Evolutionary conservation across 2,797 vertebrate species (phyloP), one percentile per base, ranked within the genome.

Genomic region (Lepus townsendii): DNA sequence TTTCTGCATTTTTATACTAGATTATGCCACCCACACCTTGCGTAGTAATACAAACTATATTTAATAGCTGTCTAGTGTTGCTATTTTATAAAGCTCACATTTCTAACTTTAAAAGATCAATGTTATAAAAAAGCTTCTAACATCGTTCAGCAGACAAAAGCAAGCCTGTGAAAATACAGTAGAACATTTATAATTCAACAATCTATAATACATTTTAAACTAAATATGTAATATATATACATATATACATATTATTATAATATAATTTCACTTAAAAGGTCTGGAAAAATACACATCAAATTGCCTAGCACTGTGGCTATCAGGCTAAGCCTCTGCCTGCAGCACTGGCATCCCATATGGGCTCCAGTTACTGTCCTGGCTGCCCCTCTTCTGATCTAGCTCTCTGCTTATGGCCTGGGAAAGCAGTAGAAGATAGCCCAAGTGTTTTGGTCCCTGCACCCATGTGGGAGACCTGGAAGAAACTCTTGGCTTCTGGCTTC

Each of bases 31-130:
- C 24, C 73, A 38, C 24, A 24, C 17, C 73, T 92, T 26, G 65
- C 77, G 57, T 5, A 84, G 13, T 77, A 71, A 83, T 7, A 4
- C 3, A 68, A 30, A 5, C 26, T 16, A 80, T 2, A 79, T 22
- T 22, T 26, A 80, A n/a, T 38, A 52, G 5, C 71, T 63, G 20
- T 2, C 54, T 20, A 68, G 60, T 78, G 24, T 22, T 93, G 7
- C 60, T 93, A 26, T 54, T 72, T 91, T 91, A 66, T 17, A 68
- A 69, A 72, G 3, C 20, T 27, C 84, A 1, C 0, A 71, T 90
- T 88, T 91, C 24, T 89, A 88, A 73, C 30, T 93, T 79, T 52
- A 38, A 17, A 65, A 69, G 86, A 60, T 62, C 7, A 38, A 77
- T 26, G 32, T 88, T 32, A 80, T 63, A 12, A 32, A 83, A 57